These are phyloP conservation scores for Protobothrops flavoviridis DNA, from an alignment of 2,113 vertebrate genomes.

Conservation along the genomic window DNA sequence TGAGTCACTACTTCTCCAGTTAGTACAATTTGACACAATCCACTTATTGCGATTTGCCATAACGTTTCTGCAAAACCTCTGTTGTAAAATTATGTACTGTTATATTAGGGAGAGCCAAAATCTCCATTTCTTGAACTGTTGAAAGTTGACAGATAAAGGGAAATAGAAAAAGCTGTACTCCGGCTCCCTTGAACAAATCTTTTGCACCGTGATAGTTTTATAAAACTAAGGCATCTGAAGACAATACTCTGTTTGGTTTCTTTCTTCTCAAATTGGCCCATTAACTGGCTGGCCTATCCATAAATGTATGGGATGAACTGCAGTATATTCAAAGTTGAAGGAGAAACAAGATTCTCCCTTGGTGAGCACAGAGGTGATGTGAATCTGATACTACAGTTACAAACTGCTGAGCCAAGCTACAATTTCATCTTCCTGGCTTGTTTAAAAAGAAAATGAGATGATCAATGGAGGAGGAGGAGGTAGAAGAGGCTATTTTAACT, in stretches of 20 bases:
- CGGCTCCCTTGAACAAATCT: not conserved
- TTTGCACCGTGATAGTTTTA: not conserved
- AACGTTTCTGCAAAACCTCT: not conserved
- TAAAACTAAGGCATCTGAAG: not conserved
- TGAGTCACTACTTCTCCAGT: not conserved
- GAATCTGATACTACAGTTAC: not conserved
- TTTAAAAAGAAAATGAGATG: not conserved
- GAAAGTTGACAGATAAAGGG: not conserved
- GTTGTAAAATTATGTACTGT: not conserved
- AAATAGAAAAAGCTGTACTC: not conserved
- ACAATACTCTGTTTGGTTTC: not conserved
- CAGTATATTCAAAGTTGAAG: not conserved
- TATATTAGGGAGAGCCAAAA: not conserved
- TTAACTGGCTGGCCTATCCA: not conserved
- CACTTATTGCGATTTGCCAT: not conserved
- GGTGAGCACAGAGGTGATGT: not conserved
- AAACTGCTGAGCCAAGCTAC: not conserved
- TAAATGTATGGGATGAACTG: not conserved
- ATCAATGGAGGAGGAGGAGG: not conserved
- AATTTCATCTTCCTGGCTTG: not conserved
- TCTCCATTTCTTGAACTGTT: not conserved
- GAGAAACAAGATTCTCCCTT: not conserved
- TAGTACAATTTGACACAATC: not conserved
- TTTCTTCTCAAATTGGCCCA: not conserved
- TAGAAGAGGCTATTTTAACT: not conserved